Evolutionary conservation across 2,113 vertebrate genomes (phyloP), one percentile per base, ranked within the genome.

Genomic region (Panthera tigris): DNA sequence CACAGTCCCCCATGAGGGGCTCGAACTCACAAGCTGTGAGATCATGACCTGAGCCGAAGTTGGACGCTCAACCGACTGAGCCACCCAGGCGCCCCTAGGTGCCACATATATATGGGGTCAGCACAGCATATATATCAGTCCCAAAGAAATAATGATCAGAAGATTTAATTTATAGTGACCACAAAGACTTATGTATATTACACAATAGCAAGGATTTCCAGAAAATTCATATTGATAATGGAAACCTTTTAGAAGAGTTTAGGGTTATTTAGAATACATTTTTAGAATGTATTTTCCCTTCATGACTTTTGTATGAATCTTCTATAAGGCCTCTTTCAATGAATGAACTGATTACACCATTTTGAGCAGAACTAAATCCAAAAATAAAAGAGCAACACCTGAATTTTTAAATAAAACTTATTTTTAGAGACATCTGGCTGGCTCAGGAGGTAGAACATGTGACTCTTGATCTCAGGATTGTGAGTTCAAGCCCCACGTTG

Each of bases 301-400:
- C 21, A 86, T 76, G 86, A 94, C 83, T 45, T 41, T 97, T 94
- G 31, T 96, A 96, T 88, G 95, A 93, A 92, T 86, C 36, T 13
- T 76, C 36, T 91, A 86, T 96, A 97, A 63, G 65, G 8, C 16
- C 93, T 93, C 92, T 96, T 98, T 96, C 91, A 98, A 7, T 66
- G 8, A 8, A 65, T 92, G 68, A 95, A 95, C 96, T 97, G 95
- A 73, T 96, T 81, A 96, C 95, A 97, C 81, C 52, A 98, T 96
- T 97, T 97, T 33, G 39, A 98, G 97, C 95, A 90, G 0, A 0
- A 92, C 39, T 93, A 84, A 68, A 82, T 83, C 29, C 27, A 89
- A 96, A 89, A 41, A 57, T 97, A 87, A 4, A 2, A 8, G 57
- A 41, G 71, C 4, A 84, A 82, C 0, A 13, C 16, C 57, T 91